Conservation (phyloP, 2,888 invertebrate genomes). For the Allacma fusca region DNA sequence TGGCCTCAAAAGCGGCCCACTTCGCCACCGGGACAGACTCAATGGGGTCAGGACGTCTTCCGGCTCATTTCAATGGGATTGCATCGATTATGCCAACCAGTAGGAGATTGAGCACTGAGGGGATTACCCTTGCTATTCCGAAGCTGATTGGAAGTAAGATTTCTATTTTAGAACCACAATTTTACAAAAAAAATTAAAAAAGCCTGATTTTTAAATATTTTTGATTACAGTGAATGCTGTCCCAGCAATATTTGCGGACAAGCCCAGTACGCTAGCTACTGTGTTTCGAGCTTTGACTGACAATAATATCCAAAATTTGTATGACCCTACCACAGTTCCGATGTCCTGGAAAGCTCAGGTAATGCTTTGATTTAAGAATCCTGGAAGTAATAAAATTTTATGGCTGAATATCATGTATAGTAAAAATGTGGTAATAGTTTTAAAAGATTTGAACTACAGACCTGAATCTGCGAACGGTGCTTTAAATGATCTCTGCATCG, state of each 20-base stretch:
- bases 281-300: conserved; percentile 49
- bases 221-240: conserved; percentile 48
- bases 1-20: conserved; percentile 41
- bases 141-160: conserved; percentile 48
- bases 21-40: conserved; percentile 55
- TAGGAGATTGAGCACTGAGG: conserved; percentile 47
- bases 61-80: conserved; percentile 46
- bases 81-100: conserved; percentile 40
- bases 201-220: not conserved
- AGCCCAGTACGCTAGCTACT: conserved; percentile 42
- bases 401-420: not conserved
- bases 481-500: too few relatives aligned
- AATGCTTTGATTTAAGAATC: conserved; percentile 8
- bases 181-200: not conserved
- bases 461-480: too few relatives aligned
- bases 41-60: conserved; percentile 36
- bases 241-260: conserved; percentile 51
- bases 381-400: not conserved
- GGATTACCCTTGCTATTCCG: conserved; percentile 47
- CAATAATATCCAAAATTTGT: conserved; percentile 48
- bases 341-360: conserved; percentile 57
- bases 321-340: conserved; percentile 55
- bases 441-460: too few relatives aligned
- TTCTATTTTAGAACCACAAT: not conserved
- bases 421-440: not conserved